Evolutionary conservation across 2,888 invertebrate genomes (phyloP).

Genomic region (Listrodromus nycthemerus): DNA sequence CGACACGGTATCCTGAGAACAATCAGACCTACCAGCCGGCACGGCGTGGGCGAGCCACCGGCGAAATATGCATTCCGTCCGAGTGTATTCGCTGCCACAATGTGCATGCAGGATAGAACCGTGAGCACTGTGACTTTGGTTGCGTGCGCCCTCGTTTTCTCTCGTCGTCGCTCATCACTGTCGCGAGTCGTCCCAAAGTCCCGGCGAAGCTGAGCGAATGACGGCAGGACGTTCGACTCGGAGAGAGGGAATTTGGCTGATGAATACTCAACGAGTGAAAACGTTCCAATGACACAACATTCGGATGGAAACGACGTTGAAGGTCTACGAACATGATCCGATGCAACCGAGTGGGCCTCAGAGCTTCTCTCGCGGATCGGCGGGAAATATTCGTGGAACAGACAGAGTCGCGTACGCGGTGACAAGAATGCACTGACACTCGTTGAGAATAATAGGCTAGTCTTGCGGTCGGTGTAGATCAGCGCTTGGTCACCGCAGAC

Average conservation of each 20-base stretch:
- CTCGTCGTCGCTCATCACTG: background rate
- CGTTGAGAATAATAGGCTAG: constrained; percentile 78
- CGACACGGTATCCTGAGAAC: constrained; percentile 80
- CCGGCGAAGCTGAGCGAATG: background rate
- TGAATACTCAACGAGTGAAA: background rate
- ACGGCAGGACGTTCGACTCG: background rate
- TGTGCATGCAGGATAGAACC: constrained; percentile 1
- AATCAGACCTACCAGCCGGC: constrained; percentile 81
- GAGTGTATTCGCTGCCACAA: background rate
- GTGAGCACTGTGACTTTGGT: constrained; percentile 22
- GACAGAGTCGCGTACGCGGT: constrained; percentile 31
- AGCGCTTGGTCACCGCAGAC: constrained; percentile 57
- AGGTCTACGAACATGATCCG: background rate
- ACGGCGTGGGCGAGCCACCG: constrained; percentile 79
- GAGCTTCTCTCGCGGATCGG: background rate
- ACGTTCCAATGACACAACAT: background rate
- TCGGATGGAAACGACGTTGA: background rate
- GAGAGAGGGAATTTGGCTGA: background rate
- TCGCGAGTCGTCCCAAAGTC: background rate
- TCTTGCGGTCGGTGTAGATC: constrained; percentile 76
- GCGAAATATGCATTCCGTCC: constrained; percentile 79
- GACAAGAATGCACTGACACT: constrained; percentile 55
- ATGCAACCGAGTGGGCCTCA: background rate
- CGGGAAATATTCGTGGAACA: constrained; percentile 6
- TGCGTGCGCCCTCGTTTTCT: constrained; percentile 37